phyloP scores from a whole-genome alignment of 2,113 vertebrate species.

The Choloepus hoffmanni region DNA sequence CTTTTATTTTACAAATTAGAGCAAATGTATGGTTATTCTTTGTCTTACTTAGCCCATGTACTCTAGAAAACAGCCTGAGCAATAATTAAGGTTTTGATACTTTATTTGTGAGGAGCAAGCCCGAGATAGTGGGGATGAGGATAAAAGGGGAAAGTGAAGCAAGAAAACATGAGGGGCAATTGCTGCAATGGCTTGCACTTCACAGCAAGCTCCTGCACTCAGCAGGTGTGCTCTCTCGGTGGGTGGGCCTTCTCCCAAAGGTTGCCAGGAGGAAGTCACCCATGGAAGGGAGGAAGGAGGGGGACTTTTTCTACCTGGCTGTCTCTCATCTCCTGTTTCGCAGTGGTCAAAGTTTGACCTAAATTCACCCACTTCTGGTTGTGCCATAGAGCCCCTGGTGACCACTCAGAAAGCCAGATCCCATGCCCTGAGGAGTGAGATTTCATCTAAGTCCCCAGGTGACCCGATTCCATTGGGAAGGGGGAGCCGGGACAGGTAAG shows the following conservation, averaged over 20 bases:
- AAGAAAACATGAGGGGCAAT: background rate
- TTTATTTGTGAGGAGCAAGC: background rate
- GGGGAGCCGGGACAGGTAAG: background rate
- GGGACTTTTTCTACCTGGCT: background rate
- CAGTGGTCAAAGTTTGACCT: background rate
- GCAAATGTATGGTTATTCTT: background rate
- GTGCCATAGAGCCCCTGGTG: background rate
- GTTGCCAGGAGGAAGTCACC: background rate
- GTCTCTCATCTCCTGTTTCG: background rate
- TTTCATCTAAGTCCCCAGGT: background rate
- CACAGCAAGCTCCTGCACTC: accelerated
- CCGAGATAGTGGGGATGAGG: background rate
- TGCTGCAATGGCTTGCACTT: background rate
- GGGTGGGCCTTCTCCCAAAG: accelerated
- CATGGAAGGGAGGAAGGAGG: background rate
- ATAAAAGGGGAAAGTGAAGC: background rate
- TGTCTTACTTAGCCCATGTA: background rate
- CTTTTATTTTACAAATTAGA: background rate
- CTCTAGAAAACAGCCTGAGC: background rate
- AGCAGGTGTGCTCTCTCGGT: accelerated
- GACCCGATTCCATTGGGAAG: background rate
- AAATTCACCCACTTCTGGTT: background rate
- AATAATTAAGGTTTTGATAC: background rate
- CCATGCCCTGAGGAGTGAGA: background rate
- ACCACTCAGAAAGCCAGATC: background rate